phyloP scores from a whole-genome alignment of 2,797 vertebrate species.

The Sebastes cheni region DNA sequence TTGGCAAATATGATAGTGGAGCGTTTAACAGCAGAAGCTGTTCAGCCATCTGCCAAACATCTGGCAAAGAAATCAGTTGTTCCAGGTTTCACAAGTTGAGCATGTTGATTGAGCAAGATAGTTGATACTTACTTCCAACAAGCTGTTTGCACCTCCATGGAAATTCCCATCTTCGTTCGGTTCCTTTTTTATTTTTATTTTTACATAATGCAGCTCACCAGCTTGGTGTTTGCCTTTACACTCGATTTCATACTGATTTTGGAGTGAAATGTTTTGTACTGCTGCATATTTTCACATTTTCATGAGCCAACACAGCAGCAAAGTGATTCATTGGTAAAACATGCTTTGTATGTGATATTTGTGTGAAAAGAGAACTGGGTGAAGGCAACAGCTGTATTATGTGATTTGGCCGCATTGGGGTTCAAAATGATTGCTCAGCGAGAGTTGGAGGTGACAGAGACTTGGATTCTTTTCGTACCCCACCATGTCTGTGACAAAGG shows the following conservation, averaged over 20 bases:
- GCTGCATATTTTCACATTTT: slow-evolving; percentile 19
- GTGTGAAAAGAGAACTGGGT: neutral
- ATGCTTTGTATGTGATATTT: neutral
- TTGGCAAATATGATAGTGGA: no score
- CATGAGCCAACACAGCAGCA: neutral
- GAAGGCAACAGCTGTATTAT: neutral
- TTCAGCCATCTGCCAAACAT: neutral
- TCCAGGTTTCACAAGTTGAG: neutral
- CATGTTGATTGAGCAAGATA: neutral
- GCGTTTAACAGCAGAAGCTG: neutral
- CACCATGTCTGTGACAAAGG: neutral
- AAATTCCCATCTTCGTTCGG: neutral
- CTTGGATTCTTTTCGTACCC: neutral
- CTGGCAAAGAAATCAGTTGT: neutral
- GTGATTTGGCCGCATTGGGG: no score
- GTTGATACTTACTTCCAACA: neutral
- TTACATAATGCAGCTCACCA: neutral
- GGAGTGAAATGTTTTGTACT: neutral
- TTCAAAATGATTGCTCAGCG: neutral
- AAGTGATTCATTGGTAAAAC: neutral
- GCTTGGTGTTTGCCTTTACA: neutral
- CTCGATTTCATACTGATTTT: neutral
- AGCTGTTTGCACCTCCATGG: neutral
- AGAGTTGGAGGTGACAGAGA: neutral
- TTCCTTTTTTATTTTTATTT: neutral